Percentiles rank a stretch among this genome's conserved stretches.
These are phyloP conservation scores for Protonemura montana DNA, from an alignment of 2,888 invertebrate genomes.

Conservation along the genomic window DNA sequence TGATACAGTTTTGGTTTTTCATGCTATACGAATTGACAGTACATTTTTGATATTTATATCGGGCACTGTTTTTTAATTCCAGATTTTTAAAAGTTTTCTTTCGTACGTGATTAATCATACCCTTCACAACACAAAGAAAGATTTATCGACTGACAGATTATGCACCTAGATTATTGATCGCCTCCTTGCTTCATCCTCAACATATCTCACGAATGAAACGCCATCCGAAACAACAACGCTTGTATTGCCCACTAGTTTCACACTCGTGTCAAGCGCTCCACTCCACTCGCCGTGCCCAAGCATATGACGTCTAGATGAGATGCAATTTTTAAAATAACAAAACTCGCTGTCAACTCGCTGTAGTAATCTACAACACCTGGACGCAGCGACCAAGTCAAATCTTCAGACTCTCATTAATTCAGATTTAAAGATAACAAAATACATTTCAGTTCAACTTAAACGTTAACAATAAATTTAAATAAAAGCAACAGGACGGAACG, in stretches of 20 bases:
- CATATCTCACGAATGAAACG: neutral
- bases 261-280: neutral
- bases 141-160: neutral
- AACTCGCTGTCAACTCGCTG: neutral
- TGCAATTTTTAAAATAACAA: conserved; percentile 7
- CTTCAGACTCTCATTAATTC: conserved; percentile 23
- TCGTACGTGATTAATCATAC: too few species aligned
- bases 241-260: too few species aligned
- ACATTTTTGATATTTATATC: too few species aligned
- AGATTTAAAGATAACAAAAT: conserved; percentile 33
- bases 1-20: too few species aligned
- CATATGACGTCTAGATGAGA: neutral
- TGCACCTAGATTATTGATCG: neutral
- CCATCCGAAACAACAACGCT: neutral
- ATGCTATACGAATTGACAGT: too few species aligned
- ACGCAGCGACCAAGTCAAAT: neutral
- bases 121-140: too few species aligned
- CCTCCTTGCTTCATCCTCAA: neutral
- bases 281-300: neutral
- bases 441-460: neutral
- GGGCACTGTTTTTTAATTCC: too few species aligned
- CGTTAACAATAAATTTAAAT: conserved; percentile 33
- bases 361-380: neutral
- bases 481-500: conserved; percentile 23
- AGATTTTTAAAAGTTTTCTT: too few species aligned